These are phyloP conservation scores for Lagocephalus sceleratus DNA, from an alignment of 2,797 vertebrate genomes.

Conservation along the genomic window DNA sequence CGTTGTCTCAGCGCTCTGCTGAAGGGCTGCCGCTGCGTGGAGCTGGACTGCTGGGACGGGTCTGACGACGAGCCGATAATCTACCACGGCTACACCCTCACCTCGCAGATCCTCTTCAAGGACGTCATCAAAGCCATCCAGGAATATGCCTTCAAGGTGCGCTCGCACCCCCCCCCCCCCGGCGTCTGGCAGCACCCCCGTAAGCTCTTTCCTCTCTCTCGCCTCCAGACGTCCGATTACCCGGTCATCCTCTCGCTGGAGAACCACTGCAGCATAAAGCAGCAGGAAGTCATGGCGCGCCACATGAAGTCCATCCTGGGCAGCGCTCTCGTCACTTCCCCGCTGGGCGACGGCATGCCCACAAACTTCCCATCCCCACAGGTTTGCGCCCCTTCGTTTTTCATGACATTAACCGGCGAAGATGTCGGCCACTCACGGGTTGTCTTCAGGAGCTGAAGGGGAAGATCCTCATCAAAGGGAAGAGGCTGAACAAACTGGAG, in stretches of 20 bases:
- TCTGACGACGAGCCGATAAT: conserved; percentile 87
- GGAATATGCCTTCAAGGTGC: conserved; percentile 93
- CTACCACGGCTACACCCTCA: conserved; percentile 96
- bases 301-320: conserved; percentile 87
- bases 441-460: conserved; percentile 85
- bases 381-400: conserved; percentile 60
- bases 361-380: conserved; percentile 88
- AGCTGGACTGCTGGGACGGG: conserved; percentile 96
- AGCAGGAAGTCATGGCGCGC: conserved; percentile 88
- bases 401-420: background rate
- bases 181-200: background rate
- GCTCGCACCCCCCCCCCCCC: background rate
- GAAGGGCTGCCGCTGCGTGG: conserved; percentile 94
- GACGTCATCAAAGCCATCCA: conserved; percentile 89
- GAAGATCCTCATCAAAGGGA: conserved; percentile 94
- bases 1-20: conserved; percentile 82
- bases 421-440: background rate
- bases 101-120: conserved; percentile 93
- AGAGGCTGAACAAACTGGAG: conserved; percentile 85
- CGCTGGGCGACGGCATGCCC: conserved; percentile 78
- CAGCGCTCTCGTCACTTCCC: conserved; percentile 80
- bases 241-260: conserved; percentile 97
- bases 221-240: conserved; percentile 83
- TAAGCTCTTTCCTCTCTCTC: background rate
- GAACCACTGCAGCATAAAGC: conserved; percentile 92